phyloP scores from a whole-genome alignment of 1,140 invertebrate genomes.

The Rhyzopertha dominica region DNA sequence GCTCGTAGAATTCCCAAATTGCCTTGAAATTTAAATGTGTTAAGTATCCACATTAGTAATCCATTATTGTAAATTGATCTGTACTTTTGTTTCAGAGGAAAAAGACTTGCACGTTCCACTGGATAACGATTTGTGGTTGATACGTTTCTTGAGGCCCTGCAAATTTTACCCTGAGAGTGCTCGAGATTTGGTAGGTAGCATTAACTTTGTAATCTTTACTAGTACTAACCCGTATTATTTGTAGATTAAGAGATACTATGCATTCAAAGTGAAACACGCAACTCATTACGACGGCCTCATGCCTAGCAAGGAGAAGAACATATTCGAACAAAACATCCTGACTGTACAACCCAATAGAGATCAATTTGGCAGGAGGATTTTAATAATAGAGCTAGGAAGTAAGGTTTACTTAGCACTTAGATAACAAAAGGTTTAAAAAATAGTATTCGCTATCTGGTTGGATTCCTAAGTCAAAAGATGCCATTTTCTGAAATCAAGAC shows the following conservation, averaged over 20 bases:
- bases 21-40: no score
- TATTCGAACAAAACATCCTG: conserved; percentile 73
- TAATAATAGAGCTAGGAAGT: conserved; percentile 75
- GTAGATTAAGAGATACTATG: conserved; percentile 73
- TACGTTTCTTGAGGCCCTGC: conserved; percentile 69
- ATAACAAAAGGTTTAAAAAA: background rate
- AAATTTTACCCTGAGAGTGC: conserved; percentile 79
- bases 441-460: background rate
- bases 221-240: conserved; percentile 14
- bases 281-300: conserved; percentile 64
- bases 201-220: background rate
- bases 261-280: conserved; percentile 70
- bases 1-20: no score
- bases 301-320: conserved; percentile 66
- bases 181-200: conserved; percentile 56
- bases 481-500: no score
- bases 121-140: conserved; percentile 67
- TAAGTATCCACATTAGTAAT: no score
- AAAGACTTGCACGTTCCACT: conserved; percentile 61
- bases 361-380: conserved; percentile 64
- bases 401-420: conserved; percentile 44
- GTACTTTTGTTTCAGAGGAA: conserved; percentile 55
- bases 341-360: conserved; percentile 71
- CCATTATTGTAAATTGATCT: no score
- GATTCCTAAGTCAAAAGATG: background rate